Evolutionary conservation across 2,797 vertebrate genomes (phyloP).

Genomic region (Moxostoma hubbsi): DNA sequence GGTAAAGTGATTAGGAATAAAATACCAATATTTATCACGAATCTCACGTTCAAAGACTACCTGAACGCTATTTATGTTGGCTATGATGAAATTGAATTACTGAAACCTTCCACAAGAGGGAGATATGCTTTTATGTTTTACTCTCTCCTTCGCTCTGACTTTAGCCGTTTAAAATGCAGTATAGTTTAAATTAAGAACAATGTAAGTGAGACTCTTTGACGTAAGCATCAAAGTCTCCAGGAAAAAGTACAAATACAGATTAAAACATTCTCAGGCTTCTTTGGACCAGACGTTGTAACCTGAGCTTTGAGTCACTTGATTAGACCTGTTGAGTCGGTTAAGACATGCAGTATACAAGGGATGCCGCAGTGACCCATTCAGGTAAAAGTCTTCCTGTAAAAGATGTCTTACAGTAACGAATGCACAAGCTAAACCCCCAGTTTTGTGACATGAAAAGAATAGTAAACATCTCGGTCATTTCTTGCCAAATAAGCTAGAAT

Average conservation of each 20-base stretch:
- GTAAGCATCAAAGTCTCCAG: not conserved
- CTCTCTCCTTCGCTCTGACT: not conserved
- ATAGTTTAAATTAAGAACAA: not conserved
- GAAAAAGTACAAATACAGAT: not conserved
- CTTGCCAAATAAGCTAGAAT: not conserved
- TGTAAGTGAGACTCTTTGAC: not conserved
- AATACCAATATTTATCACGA: not conserved
- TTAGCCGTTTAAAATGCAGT: no score
- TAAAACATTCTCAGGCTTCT: no score
- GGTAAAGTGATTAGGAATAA: not conserved
- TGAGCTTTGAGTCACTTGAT: no score
- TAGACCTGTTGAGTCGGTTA: no score
- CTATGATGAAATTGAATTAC: not conserved
- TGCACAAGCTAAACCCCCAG: not conserved
- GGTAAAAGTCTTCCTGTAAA: not conserved
- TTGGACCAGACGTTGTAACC: no score
- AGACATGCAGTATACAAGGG: no score
- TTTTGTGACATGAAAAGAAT: not conserved
- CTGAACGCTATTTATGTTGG: not conserved
- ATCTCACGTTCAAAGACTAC: not conserved
- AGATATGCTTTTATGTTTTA: slow-evolving; percentile 4
- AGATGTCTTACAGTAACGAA: not conserved
- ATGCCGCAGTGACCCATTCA: not conserved
- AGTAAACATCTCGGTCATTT: not conserved
- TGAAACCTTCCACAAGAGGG: slow-evolving; percentile 43